Percentiles rank a stretch among this genome's conserved stretches.
phyloP scores from a whole-genome alignment of 2,113 vertebrate genomes.

The Phalacrocorax brasilianus region DNA sequence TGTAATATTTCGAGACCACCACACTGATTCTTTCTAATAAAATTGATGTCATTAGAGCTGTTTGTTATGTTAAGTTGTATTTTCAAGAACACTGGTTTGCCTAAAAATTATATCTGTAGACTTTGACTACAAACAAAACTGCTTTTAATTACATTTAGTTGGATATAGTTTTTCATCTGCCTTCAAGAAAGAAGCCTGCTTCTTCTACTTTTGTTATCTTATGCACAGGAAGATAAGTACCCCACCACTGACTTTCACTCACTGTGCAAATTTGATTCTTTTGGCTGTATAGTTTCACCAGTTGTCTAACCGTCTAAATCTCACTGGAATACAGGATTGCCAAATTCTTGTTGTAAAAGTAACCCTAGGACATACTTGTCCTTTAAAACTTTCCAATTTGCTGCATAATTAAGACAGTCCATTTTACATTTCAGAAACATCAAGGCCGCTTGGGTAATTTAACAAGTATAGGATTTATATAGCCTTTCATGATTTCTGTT shows the following conservation, averaged over 20 bases:
- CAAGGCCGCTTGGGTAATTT: not conserved
- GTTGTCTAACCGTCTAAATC: not conserved
- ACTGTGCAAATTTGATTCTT: not conserved
- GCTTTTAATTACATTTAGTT: not conserved
- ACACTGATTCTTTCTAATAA: not conserved
- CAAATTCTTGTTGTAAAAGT: not conserved
- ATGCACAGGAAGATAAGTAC: not conserved
- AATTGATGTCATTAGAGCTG: not conserved
- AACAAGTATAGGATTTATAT: not conserved
- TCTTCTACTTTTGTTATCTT: not conserved
- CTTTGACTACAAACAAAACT: not conserved
- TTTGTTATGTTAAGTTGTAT: not conserved
- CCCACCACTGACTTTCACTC: not conserved
- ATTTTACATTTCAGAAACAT: not conserved
- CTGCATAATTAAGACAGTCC: not conserved
- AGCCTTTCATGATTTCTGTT: not conserved
- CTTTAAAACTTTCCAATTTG: not conserved
- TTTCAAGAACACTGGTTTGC: not conserved
- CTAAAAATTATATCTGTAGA: not conserved
- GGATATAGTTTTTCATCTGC: not conserved
- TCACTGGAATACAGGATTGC: not conserved
- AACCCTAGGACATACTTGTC: not conserved
- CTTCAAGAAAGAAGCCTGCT: not conserved
- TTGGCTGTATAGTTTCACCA: not conserved
- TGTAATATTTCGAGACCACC: not conserved